Evolutionary conservation across 2,113 vertebrate species (phyloP), one percentile per base, ranked within the genome.

Genomic region (Euleptes europaea): DNA sequence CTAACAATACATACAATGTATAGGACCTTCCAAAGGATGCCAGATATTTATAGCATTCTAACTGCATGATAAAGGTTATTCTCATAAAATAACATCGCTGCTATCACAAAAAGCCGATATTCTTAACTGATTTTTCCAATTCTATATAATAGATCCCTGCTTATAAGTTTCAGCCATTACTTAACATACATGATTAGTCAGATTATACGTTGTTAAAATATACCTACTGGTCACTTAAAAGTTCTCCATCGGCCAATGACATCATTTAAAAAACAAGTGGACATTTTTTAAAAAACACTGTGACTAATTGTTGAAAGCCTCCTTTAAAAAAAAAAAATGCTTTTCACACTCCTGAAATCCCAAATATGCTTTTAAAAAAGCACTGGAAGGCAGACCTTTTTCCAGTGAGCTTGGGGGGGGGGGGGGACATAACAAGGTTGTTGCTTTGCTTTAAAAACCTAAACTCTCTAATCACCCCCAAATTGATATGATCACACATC

Each of bases 401-500:
- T 83, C 40, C 23, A 8, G 31, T 14, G 44, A 80, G 38, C 72
- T 57, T 38, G 8, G 33, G 12, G 15, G 14, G 8, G 33, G 12
- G 15, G 14, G 13, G 10, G 17, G 31, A 44, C 13, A 21, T 4
- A 17, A 63, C 7, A 63, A 63, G 67, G 12, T 65, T 80, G 47
- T 26, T 47, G 6, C 33, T 74, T 44, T 66, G 12, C 63, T 80
- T 73, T 69, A 75, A 57, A 63, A 83, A 84, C 31, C 49, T 44
- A 88, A 49, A n/a, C 14, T 69, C 57, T 87, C 69, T 79, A 73
- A 83, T 66, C 23, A 31, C 15, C 40, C 77, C 19, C 42, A 35
- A 49, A 83, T 11, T 87, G 81, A 84, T 44, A 44, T 44, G 57
- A 79, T 63, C 69, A 74, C 75, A 83, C 57, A 67, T 67, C 81